Base-by-base conservation (phyloP, 2,888 invertebrate genomes). In the Diarsia brunnea region DNA sequence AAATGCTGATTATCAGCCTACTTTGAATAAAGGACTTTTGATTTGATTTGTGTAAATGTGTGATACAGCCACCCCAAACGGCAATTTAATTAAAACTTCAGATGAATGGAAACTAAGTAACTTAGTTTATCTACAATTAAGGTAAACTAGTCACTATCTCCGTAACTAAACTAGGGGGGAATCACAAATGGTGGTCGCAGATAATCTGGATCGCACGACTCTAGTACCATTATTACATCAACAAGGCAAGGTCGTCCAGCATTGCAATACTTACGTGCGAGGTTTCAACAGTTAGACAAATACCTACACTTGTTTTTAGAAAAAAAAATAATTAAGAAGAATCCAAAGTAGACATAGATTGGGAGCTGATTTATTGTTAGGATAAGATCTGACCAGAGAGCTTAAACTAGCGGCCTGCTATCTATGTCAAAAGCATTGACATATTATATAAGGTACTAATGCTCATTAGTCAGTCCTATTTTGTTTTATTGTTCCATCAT, bases 121-220 rank as follows among this genome's bases (percentile, higher is more conserved):
- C 38, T 38, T 38, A 38, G 7, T 38, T 38, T 27, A n/a, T 51
- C 2, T 27, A 47, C 14, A 60, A 53, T 19, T 43, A 24, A 64
- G 11, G 19, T 49, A 31, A 65, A 14, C 53, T 55, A 24, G 47
- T 38, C 5, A 55, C 65, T 82, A 63, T 51, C 45, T 21, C n/a
- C 5, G 38, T 55, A 58, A 47, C 27, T 49, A 49, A 69, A 69
- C 58, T 27, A 45, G 51, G 38, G 58, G 58, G 53, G 68, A 79
- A 68, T 72, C 60, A 55, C 55, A 68, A 72, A 72, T 31, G 58
- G 31, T 31, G 24, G 38, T 65, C 73, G 19, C 55, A 66, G 16
- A 64, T 58, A 72, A 84, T 55, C 81, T 84, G 69, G 58, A 67
- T 75, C 58, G 69, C 24, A 55, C 27, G 69, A 84, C 80, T 70